Evolutionary conservation across 2,888 invertebrate species (phyloP).

Genomic region (Stenodera caucasica): DNA sequence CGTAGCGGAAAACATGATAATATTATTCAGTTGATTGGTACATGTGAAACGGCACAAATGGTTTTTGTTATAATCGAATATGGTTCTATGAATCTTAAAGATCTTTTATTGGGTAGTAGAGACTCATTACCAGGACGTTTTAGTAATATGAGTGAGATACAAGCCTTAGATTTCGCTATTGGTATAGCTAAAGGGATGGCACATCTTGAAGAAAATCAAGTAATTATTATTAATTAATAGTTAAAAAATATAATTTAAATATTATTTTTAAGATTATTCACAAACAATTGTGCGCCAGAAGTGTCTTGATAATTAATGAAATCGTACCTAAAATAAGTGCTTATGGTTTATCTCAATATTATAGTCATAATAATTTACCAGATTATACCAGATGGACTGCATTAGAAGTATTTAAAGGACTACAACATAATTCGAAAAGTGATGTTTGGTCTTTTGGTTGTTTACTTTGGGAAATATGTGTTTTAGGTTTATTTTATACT

Average conservation of each 20-base stretch:
- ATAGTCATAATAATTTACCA: conserved; percentile 65
- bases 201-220: conserved; percentile 66
- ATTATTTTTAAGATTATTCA: conserved; percentile 63
- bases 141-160: conserved; percentile 63
- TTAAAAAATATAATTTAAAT: conserved; percentile 9
- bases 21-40: conserved; percentile 73
- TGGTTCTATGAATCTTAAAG: conserved; percentile 69
- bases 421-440: conserved; percentile 69
- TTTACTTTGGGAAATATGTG: conserved; percentile 79
- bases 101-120: conserved; percentile 66
- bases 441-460: conserved; percentile 86
- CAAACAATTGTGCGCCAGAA: conserved; percentile 72
- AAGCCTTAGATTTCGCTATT: conserved; percentile 65
- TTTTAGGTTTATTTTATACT: conserved; percentile 60
- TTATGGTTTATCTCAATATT: conserved; percentile 73
- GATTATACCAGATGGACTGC: conserved; percentile 81
- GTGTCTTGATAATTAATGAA: conserved; percentile 67
- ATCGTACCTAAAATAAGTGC: conserved; percentile 73
- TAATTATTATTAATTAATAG: conserved; percentile 32
- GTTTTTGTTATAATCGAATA: conserved; percentile 75
- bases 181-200: conserved; percentile 74
- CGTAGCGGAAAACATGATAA: conserved; percentile 71
- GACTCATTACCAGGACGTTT: conserved; percentile 59
- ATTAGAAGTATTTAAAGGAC: conserved; percentile 73
- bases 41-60: conserved; percentile 76